These are phyloP conservation scores for Teleiodes luculella DNA, from an alignment of 2,888 invertebrate species.

Conservation along the genomic window DNA sequence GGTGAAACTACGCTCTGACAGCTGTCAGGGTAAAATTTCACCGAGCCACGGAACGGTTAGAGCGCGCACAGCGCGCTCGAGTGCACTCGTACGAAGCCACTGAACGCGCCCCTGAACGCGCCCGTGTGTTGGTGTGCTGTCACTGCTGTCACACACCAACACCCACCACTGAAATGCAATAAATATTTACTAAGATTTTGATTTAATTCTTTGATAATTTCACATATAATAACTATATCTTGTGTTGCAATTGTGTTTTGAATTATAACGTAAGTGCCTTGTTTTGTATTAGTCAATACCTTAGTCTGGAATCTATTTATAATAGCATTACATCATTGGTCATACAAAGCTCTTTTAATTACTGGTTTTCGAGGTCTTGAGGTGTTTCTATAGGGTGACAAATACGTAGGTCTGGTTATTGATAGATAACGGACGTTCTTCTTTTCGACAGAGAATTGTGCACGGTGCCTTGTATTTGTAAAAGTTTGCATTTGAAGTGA, in stretches of 20 bases:
- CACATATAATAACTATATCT: not conserved
- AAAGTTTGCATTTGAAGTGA: conserved; percentile 37
- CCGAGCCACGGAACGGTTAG: no score
- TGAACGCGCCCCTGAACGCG: no score
- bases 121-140: no score
- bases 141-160: no score
- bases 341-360: conserved; percentile 12
- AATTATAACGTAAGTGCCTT: not conserved
- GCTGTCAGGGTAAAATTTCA: no score
- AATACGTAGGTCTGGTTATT: conserved; percentile 14
- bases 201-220: not conserved
- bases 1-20: no score
- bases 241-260: not conserved
- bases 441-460: conserved; percentile 51
- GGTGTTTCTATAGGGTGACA: no score
- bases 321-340: conserved; percentile 58
- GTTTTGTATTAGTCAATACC: not conserved
- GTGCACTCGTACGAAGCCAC: no score
- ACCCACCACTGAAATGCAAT: no score
- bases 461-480: conserved; percentile 32
- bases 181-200: not conserved
- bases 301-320: conserved; percentile 41
- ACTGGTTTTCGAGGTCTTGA: no score
- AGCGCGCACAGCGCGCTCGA: no score
- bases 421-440: conserved; percentile 37